These are phyloP conservation scores for Rhipidura dahli DNA, from an alignment of 2,113 vertebrate species.

Conservation along the genomic window DNA sequence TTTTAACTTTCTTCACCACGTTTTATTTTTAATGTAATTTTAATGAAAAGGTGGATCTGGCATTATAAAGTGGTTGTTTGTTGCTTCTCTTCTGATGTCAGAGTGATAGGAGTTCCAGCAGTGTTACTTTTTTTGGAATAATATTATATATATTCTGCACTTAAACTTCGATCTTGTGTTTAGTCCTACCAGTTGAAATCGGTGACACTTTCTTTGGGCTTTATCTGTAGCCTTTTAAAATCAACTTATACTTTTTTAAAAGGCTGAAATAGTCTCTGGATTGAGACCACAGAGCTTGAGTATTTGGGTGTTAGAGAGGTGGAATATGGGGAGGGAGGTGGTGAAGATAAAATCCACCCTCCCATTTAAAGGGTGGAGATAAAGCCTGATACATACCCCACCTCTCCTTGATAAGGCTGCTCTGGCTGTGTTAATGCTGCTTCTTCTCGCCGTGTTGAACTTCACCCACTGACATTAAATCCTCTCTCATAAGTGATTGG, in stretches of 20 bases:
- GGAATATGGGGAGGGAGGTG: not conserved
- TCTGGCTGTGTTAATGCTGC: conserved; percentile 18
- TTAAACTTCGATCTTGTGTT: conserved; percentile 6
- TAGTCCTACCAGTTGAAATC: not conserved
- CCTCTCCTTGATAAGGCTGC: conserved; percentile 35
- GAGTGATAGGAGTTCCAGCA: not conserved
- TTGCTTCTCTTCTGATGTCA: not conserved
- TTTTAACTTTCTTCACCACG: not conserved
- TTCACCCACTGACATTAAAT: conserved; percentile 62
- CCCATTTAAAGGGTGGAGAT: conserved; percentile 25
- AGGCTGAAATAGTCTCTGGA: not conserved
- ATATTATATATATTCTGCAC: not conserved
- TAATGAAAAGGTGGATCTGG: conserved; percentile 24
- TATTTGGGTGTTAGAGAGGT: not conserved
- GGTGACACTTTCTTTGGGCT: not conserved
- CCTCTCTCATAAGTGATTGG: conserved; percentile 20
- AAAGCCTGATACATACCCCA: not conserved
- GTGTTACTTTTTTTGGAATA: not conserved
- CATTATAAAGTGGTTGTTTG: not conserved
- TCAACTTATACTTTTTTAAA: not conserved
- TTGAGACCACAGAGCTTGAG: not conserved
- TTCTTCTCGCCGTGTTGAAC: not conserved
- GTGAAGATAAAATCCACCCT: conserved; percentile 26
- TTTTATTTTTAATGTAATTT: conserved; percentile 42
- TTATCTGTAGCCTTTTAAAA: conserved; percentile 10